Base-by-base conservation (phyloP, 2,113 vertebrate genomes). In the Orycteropus afer region DNA sequence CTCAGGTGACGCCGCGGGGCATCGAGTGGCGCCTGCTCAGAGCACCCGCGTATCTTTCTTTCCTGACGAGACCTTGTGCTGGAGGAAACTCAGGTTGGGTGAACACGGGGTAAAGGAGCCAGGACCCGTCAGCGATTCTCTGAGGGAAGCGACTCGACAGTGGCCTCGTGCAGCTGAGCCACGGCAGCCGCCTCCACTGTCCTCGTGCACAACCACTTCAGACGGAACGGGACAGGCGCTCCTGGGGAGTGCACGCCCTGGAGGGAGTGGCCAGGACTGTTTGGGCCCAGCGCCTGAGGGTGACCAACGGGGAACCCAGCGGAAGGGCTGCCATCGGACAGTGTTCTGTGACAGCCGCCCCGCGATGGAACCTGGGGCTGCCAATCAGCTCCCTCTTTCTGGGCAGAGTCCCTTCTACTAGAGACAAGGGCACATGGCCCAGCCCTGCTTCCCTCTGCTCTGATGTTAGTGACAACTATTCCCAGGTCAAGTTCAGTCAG, bases 11-110 rank as follows among this genome's bases (percentile, higher is more conserved):
- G n/a, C 29, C 37, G 85, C 0, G 7, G 57, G n/a, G 79, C 32
- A 27, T 76, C 15, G 1, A 7, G 12, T 0, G 0, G 59, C 32
- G 22, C 34, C 17, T 51, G 42, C 22, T 79, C 53, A 17, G 37
- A 57, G 80, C 29, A 59, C 20, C 18, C 5, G 10, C 40, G 42
- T 22, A 11, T n/a, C 37, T 32, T 65, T n/a, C 47, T 63, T 59
- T 40, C 61, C 29, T 65, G 71, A 73, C 12, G 12, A 53, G 40
- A 79, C 77, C 65, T 65, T 65, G 51, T 11, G 67, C 73, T 63
- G 40, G 7, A 37, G 45, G 61, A 42, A 45, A 74, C 10, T 53
- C 69, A 79, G 23, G 69, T 3, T 57, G 15, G 85, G 34, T 23
- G 59, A 65, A 84, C n/a, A 79, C 3, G 65, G 37, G 27, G 37